Percentiles rank a stretch among this genome's conserved stretches.
Conservation (phyloP, 2,797 vertebrate genomes). For the Poeciliopsis gracilis region DNA sequence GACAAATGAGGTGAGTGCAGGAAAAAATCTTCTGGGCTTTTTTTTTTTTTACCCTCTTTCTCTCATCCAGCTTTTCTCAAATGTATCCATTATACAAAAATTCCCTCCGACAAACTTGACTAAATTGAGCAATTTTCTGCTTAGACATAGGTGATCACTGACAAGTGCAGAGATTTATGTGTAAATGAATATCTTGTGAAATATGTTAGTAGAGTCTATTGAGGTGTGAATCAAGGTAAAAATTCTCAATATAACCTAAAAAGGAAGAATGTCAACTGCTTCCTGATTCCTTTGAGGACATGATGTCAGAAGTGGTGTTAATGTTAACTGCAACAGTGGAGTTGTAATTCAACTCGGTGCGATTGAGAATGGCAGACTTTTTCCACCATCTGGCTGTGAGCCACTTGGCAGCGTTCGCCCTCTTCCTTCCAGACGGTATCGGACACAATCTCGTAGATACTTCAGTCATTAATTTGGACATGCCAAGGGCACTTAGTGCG, state of each 20-base stretch:
- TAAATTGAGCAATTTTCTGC: conserved; percentile 47
- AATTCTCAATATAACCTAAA: conserved; percentile 62
- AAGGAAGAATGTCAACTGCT: conserved; percentile 49
- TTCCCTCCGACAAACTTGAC: conserved; percentile 63
- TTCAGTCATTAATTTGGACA: conserved; percentile 58
- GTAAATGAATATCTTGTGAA: conserved; percentile 59
- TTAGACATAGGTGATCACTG: conserved; percentile 49
- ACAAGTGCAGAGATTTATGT: conserved; percentile 54
- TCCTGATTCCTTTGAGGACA: conserved; percentile 54
- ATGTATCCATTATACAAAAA: conserved; percentile 52
- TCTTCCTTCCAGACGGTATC: conserved; percentile 45
- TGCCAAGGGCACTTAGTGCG: conserved; percentile 64
- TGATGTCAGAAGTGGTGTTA: conserved; percentile 43
- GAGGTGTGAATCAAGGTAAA: conserved; percentile 57
- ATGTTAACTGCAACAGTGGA: conserved; percentile 57
- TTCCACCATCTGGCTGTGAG: conserved; percentile 57
- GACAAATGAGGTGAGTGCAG: conserved; percentile 73
- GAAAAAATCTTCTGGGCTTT: conserved; percentile 33
- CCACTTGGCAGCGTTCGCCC: conserved; percentile 62
- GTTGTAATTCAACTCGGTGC: conserved; percentile 47
- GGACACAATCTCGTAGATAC: conserved; percentile 53
- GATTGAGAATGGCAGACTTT: conserved; percentile 40
- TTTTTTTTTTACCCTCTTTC: conserved; percentile 23
- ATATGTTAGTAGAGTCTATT: conserved; percentile 48
- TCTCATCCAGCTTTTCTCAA: conserved; percentile 33